phyloP scores from a whole-genome alignment of 92 coral and sea anemone genomes.

The Palythoa caribaeorum region DNA sequence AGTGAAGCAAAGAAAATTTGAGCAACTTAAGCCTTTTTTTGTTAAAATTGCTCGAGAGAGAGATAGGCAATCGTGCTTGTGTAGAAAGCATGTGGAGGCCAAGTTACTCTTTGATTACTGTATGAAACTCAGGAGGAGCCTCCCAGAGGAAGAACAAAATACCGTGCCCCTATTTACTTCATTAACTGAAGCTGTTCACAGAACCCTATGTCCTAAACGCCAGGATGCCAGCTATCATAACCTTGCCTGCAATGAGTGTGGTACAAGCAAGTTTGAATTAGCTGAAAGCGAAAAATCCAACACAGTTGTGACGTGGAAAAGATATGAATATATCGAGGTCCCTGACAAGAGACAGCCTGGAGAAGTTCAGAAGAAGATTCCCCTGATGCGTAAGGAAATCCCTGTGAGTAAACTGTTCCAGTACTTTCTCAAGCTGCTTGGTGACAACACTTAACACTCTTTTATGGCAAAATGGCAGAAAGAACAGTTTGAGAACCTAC shows the following conservation, averaged over 20 bases:
- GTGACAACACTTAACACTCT: too few relatives aligned
- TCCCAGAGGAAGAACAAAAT: background rate
- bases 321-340: too few relatives aligned
- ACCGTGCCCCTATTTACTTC: background rate
- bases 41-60: constrained; percentile 50
- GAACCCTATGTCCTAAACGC: background rate
- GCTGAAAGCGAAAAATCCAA: too few relatives aligned
- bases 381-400: too few relatives aligned
- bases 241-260: background rate
- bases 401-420: too few relatives aligned
- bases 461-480: too few relatives aligned
- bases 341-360: too few relatives aligned
- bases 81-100: constrained; percentile 59
- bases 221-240: background rate
- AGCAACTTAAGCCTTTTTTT: constrained; percentile 59
- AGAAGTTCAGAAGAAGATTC: too few relatives aligned
- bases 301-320: too few relatives aligned
- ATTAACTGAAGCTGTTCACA: background rate
- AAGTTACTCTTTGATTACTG: constrained; percentile 53
- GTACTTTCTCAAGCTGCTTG: too few relatives aligned
- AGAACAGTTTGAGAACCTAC: too few relatives aligned
- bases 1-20: constrained; percentile 61
- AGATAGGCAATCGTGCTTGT: constrained; percentile 60
- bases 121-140: constrained; percentile 52
- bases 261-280: too few relatives aligned